A percentile compares a stretch with the other conserved stretches of the same genome.
phyloP scores from a whole-genome alignment of 2,888 invertebrate genomes.

The Cosmia pyralina region DNA sequence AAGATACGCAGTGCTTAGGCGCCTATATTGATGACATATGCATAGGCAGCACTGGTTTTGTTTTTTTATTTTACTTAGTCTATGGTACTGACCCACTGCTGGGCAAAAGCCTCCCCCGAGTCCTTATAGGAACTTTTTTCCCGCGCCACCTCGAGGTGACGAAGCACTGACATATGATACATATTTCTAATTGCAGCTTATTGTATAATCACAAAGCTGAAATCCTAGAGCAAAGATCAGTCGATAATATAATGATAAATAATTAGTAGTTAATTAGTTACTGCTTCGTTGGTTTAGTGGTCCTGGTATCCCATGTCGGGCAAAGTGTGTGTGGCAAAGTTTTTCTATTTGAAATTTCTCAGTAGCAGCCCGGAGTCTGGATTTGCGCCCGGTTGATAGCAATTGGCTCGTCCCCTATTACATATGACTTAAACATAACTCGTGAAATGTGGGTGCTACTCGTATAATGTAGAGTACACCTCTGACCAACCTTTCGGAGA shows the following conservation, averaged over 20 bases:
- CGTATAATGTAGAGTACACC: too few relatives aligned
- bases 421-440: neutral
- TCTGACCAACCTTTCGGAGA: neutral
- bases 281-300: neutral
- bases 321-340: neutral
- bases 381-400: neutral
- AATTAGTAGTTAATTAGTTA: neutral
- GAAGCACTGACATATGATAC: neutral
- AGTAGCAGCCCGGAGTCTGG: neutral
- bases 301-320: neutral
- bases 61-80: too few relatives aligned
- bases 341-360: neutral
- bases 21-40: neutral
- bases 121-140: too few relatives aligned
- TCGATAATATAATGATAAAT: slow-evolving; percentile 14
- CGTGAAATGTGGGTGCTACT: neutral
- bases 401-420: neutral
- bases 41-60: too few relatives aligned
- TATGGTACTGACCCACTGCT: too few relatives aligned
- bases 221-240: neutral
- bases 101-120: too few relatives aligned
- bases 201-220: neutral
- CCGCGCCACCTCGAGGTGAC: too few relatives aligned
- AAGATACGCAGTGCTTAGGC: neutral
- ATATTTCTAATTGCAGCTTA: neutral